These are phyloP conservation scores for Platycheirus albimanus DNA, from an alignment of 2,888 invertebrate species.

Conservation along the genomic window DNA sequence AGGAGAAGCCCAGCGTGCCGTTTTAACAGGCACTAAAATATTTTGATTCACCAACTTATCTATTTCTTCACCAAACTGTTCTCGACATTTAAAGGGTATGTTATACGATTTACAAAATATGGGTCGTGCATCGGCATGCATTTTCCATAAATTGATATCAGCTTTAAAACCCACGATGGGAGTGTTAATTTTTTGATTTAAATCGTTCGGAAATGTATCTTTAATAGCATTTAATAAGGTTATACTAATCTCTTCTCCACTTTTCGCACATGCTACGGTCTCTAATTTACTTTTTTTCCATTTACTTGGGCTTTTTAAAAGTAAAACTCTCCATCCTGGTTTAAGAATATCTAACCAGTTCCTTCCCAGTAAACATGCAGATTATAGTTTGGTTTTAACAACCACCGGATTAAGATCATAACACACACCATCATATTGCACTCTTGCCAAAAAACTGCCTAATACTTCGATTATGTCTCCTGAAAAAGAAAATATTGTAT, in stretches of 20 bases:
- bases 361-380: not conserved
- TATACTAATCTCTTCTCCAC: conserved; percentile 5
- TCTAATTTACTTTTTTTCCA: conserved; percentile 1
- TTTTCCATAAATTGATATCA: no score
- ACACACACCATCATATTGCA: not conserved
- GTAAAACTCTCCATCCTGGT: not conserved
- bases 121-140: no score
- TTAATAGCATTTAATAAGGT: not conserved
- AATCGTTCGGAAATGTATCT: no score
- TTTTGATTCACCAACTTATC: conserved; percentile 43
- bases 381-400: no score
- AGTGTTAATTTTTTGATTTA: no score
- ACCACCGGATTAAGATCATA: no score
- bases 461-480: conserved; percentile 10
- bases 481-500: conserved; percentile 1
- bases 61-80: conserved; percentile 44
- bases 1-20: conserved; percentile 63
- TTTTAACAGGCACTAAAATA: conserved; percentile 48
- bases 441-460: no score
- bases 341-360: not conserved
- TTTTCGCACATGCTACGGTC: not conserved
- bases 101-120: not conserved
- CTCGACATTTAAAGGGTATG: conserved; percentile 58
- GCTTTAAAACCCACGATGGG: no score
- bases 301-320: not conserved